Base-by-base conservation (phyloP, 1,140 invertebrate species). In the Nebria ingens region DNA sequence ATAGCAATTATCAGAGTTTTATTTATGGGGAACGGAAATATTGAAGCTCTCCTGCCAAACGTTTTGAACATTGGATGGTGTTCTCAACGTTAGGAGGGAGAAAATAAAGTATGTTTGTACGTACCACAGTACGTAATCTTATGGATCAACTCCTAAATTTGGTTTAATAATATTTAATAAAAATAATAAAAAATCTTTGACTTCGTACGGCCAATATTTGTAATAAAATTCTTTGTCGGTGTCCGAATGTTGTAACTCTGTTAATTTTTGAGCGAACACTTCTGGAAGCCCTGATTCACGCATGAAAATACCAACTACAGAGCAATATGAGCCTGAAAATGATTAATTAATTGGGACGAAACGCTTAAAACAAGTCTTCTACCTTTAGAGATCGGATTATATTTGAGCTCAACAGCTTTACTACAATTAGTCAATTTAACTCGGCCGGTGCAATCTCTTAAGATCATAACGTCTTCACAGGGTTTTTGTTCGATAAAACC, bases 401-500 rank as follows among this genome's bases (percentile, higher is more conserved):
- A 4, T 12, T 15, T 19, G 3, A 6, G 4, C 19, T 17, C 15
- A 49, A 49, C 19, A 4, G 50, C 19, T 51, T 2, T 20, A 19
- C 11, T 19, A 20, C 52, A 53, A 19, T 53, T 53, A n/a, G 52
- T 29, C 9, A 53, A 13, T 53, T 53, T 53, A 19, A 25, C 52
- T 29, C 19, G 9, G 4, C 52, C 52, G 21, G 52, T 53, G 15
- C n/a, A 15, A 53, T 53, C 52, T 23, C 19, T 53, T 21, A 53
- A 9, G 1, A 53, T 15, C 15, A 53, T 17, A 23, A 53, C 22
- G 11, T 53, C 52, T 12, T 53, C 20, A 19, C 22, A 19, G 19
- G 52, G 21, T 17, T 53, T 53, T 53, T 53, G 52, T n/a, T 53
- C 52, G n/a, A 53, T 25, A 4, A 23, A 23, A 15, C 21, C 22